Conservation (phyloP, 2,797 vertebrate genomes). For the Parauchenoglanis ngamensis region DNA sequence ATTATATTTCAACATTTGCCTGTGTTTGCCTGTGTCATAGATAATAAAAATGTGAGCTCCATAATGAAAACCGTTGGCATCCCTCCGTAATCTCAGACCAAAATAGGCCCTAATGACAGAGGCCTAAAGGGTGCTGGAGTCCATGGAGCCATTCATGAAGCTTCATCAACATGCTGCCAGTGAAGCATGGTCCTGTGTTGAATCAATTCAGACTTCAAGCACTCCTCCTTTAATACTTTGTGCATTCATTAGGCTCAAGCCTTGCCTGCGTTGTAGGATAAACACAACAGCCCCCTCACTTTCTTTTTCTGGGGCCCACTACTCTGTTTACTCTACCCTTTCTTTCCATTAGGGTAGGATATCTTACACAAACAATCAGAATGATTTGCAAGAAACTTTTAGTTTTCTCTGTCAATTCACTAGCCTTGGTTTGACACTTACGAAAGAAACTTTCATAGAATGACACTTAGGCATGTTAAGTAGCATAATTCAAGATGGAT, state of each 20-base stretch:
- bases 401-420: not conserved
- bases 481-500: conserved; percentile 38
- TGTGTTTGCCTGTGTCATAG: conserved; percentile 1
- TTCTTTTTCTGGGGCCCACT: conserved; percentile 37
- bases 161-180: conserved; percentile 79
- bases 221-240: conserved; percentile 77
- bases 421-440: not conserved
- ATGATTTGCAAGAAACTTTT: not conserved
- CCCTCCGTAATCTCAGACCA: conserved; percentile 74
- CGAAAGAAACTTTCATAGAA: conserved; percentile 1
- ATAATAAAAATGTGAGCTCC: not conserved
- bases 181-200: conserved; percentile 71
- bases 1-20: not conserved
- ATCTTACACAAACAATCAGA: conserved; percentile 14
- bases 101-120: conserved; percentile 77
- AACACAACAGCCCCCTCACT: conserved; percentile 66
- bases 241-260: conserved; percentile 72
- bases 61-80: conserved; percentile 65
- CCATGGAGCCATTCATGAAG: conserved; percentile 78
- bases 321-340: conserved; percentile 24
- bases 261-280: conserved; percentile 75
- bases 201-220: conserved; percentile 76
- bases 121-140: conserved; percentile 74
- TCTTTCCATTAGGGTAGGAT: conserved; percentile 8
- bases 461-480: conserved; percentile 37